A percentile compares a stretch with the other conserved stretches of the same genome.
Conservation (phyloP, 2,888 invertebrate species). For the Acrobasis repandana region DNA sequence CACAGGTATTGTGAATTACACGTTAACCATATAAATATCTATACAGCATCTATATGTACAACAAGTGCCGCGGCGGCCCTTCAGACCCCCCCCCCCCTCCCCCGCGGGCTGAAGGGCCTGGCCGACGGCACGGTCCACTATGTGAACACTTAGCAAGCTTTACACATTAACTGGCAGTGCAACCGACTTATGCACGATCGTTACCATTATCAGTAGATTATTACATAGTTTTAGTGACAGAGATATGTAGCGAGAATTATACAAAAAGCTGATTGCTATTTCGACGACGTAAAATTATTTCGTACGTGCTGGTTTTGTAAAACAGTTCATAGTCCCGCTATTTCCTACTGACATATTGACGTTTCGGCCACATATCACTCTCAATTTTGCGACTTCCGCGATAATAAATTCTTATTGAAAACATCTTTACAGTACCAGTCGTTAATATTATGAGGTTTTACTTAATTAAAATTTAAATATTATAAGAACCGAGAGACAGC, state of each 20-base stretch:
- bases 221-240: conserved; percentile 44
- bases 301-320: conserved; percentile 25
- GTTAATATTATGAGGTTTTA: conserved; percentile 46
- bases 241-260: conserved; percentile 72
- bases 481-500: conserved; percentile 33
- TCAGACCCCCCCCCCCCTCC: too few species aligned
- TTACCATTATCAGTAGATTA: conserved; percentile 38
- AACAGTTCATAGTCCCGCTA: conserved; percentile 8
- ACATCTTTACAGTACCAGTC: conserved; percentile 55
- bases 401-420: conserved; percentile 42
- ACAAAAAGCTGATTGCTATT: conserved; percentile 54
- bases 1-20: conserved; percentile 61
- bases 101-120: conserved; percentile 31
- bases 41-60: conserved; percentile 82
- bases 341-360: neutral
- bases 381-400: conserved; percentile 36
- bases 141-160: conserved; percentile 65
- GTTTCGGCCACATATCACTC: conserved; percentile 43
- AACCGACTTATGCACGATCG: conserved; percentile 62
- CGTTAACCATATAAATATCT: conserved; percentile 73
- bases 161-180: conserved; percentile 74
- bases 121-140: conserved; percentile 59
- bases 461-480: conserved; percentile 34
- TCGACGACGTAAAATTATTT: conserved; percentile 42
- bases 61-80: conserved; percentile 52